A percentile compares a stretch with the other conserved stretches of the same genome.
These are phyloP conservation scores for Vidua chalybeata DNA, from an alignment of 2,113 vertebrate genomes.

Conservation along the genomic window DNA sequence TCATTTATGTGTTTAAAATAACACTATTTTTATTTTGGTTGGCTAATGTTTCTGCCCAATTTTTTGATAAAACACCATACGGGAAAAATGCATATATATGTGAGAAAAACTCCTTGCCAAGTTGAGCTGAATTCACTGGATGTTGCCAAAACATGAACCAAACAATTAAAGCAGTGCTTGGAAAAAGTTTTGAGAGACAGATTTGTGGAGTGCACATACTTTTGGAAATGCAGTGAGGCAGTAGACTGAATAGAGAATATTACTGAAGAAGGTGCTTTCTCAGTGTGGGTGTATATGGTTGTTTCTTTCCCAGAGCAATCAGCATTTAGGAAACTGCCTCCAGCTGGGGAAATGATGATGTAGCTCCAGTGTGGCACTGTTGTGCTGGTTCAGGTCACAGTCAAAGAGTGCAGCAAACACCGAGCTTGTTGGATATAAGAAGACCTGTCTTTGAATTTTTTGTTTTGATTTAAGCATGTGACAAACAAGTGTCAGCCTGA, in stretches of 20 bases:
- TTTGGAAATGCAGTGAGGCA: background rate
- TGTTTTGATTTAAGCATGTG: background rate
- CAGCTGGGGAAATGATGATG: background rate
- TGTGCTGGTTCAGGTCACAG: background rate
- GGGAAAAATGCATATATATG: background rate
- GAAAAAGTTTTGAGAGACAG: background rate
- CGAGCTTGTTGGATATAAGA: background rate
- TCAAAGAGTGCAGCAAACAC: background rate
- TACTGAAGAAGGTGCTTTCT: background rate
- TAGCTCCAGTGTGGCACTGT: background rate
- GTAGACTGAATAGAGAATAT: background rate
- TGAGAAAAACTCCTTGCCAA: background rate
- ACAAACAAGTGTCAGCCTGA: background rate
- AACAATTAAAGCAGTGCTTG: background rate
- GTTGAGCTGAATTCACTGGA: background rate
- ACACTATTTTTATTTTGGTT: background rate
- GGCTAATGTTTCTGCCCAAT: background rate
- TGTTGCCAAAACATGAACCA: background rate
- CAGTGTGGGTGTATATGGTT: accelerated
- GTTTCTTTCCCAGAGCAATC: background rate
- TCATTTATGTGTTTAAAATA: background rate
- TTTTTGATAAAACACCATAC: background rate
- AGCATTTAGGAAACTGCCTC: background rate
- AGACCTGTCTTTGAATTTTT: background rate
- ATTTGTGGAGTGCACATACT: background rate